A percentile compares a stretch with the other conserved stretches of the same genome.
phyloP scores from a whole-genome alignment of 1,140 invertebrate species.

The Chrysoperla carnea region DNA sequence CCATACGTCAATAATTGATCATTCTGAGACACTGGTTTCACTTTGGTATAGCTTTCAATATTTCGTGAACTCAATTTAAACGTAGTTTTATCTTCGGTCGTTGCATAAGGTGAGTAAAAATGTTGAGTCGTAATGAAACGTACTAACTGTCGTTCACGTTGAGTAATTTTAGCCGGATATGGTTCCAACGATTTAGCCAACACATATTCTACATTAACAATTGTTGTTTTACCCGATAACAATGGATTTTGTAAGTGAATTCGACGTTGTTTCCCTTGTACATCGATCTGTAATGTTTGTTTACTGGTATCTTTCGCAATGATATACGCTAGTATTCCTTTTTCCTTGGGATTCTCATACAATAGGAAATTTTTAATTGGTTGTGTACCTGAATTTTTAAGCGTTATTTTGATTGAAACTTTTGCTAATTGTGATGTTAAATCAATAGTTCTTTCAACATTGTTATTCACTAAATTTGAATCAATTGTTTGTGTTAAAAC shows the following conservation, averaged over 20 bases:
- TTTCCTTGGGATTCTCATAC: constrained; percentile 42
- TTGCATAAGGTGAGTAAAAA: constrained; percentile 65
- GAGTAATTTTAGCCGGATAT: constrained; percentile 73
- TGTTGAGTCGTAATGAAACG: constrained; percentile 72
- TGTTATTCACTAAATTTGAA: constrained; percentile 46
- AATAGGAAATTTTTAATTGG: constrained; percentile 51
- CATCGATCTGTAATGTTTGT: constrained; percentile 37
- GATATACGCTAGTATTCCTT: constrained; percentile 53
- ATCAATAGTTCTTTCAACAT: constrained; percentile 74
- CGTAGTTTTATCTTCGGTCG: constrained; percentile 61
- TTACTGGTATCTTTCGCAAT: constrained; percentile 45
- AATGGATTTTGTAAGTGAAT: constrained; percentile 43
- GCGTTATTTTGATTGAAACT: constrained; percentile 53
- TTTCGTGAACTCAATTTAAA: constrained; percentile 58
- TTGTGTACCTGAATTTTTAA: constrained; percentile 65
- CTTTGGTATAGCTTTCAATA: constrained; percentile 72
- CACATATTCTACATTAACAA: constrained; percentile 54
- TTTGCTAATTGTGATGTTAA: constrained; percentile 77
- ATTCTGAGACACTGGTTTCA: constrained; percentile 63
- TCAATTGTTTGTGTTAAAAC: too few species aligned
- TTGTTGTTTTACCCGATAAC: constrained; percentile 33
- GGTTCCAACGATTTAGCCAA: constrained; percentile 58
- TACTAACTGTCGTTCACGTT: constrained; percentile 87
- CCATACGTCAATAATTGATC: constrained; percentile 75
- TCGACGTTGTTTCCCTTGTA: constrained; percentile 29